Conservation (phyloP, 2,888 invertebrate species). For the Euproctis similis region DNA sequence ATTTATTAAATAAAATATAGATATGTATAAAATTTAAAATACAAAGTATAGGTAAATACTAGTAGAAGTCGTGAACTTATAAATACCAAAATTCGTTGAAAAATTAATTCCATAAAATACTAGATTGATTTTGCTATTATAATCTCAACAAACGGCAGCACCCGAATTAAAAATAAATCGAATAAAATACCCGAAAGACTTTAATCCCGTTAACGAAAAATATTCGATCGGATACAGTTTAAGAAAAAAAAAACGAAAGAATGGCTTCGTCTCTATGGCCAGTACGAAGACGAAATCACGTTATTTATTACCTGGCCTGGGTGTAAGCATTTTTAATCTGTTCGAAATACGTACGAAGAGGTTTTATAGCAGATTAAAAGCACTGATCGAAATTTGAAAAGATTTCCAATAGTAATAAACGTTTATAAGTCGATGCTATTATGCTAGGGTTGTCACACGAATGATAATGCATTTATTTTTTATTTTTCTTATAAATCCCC, state of each 20-base stretch:
- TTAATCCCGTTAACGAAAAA: slow-evolving; percentile 55
- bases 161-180: slow-evolving; percentile 17
- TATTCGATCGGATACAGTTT: slow-evolving; percentile 49
- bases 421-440: slow-evolving; percentile 31
- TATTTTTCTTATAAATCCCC: no score
- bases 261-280: slow-evolving; percentile 44
- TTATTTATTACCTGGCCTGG: slow-evolving; percentile 67
- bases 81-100: no score
- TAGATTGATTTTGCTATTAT: slow-evolving; percentile 8
- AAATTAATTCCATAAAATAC: no score
- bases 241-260: no score
- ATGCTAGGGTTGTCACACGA: slow-evolving; percentile 19
- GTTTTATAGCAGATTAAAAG: slow-evolving; percentile 68
- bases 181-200: slow-evolving; percentile 12
- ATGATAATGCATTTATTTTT: no score
- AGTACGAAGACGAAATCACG: slow-evolving; percentile 65
- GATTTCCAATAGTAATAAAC: slow-evolving; percentile 47
- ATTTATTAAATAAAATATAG: no score
- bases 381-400: slow-evolving; percentile 56
- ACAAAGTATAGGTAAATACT: no score
- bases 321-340: slow-evolving; percentile 65
- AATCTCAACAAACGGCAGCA: slow-evolving; percentile 20
- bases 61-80: no score
- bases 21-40: no score
- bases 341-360: slow-evolving; percentile 54